These are phyloP conservation scores for Lates calcarifer DNA, from an alignment of 2,113 vertebrate genomes.

Conservation along the genomic window DNA sequence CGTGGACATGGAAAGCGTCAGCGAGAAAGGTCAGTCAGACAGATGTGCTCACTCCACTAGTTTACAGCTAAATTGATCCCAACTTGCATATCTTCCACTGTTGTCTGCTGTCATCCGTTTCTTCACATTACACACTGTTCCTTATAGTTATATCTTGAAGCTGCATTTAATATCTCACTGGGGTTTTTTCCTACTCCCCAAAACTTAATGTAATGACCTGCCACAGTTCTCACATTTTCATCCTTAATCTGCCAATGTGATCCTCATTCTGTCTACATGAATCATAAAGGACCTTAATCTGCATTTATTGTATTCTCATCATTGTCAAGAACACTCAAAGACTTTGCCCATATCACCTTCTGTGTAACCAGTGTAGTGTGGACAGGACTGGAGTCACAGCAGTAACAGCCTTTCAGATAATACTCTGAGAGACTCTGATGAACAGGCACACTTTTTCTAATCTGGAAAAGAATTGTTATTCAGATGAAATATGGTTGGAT, in stretches of 20 bases:
- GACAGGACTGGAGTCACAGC: not conserved
- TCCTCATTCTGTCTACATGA: not conserved
- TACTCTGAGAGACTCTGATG: not conserved
- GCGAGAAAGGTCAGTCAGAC: constrained; percentile 94
- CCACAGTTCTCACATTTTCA: not conserved
- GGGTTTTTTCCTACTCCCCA: not conserved
- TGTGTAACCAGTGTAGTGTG: not conserved
- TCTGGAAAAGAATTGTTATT: not conserved
- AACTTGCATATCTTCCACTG: constrained; percentile 10
- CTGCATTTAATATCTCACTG: not conserved
- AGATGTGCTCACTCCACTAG: constrained; percentile 44
- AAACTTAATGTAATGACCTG: not conserved
- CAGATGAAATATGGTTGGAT: not conserved
- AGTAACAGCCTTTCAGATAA: constrained; percentile 3
- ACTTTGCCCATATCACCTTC: not conserved
- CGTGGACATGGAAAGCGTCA: constrained; percentile 97
- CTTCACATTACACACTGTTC: not conserved
- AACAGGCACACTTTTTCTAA: not conserved
- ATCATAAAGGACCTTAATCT: not conserved
- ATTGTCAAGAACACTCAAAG: not conserved
- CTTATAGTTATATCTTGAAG: not conserved
- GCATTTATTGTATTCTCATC: not conserved
- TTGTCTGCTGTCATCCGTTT: not conserved
- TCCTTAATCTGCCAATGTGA: not conserved
- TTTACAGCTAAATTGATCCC: constrained; percentile 25